Evolutionary conservation across 2,113 vertebrate genomes (phyloP).

Genomic region (Sitta europaea): DNA sequence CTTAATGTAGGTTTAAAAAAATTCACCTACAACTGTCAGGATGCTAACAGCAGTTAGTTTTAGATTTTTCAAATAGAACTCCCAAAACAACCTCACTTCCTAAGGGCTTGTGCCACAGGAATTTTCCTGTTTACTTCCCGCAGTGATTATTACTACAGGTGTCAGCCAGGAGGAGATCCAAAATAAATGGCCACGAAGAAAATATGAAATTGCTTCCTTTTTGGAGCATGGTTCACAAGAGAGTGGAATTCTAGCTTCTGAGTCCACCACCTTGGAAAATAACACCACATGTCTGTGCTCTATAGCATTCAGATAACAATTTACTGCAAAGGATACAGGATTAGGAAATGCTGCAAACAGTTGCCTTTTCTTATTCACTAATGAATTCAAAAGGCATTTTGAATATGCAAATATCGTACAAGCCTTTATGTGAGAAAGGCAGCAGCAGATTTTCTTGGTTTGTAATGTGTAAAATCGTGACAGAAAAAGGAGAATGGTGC

Average conservation of each 20-base stretch:
- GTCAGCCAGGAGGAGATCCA: neutral
- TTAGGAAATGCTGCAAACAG: neutral
- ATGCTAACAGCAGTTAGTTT: neutral
- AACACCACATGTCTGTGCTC: neutral
- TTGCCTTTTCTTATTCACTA: neutral
- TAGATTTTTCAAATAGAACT: neutral
- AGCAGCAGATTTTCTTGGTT: neutral
- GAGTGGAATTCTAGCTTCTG: neutral
- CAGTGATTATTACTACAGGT: neutral
- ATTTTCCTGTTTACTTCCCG: neutral
- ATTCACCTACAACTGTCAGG: neutral
- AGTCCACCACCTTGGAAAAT: neutral
- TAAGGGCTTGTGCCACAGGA: neutral
- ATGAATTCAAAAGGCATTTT: neutral
- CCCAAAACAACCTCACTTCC: neutral
- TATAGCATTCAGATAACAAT: neutral
- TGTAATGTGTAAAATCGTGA: neutral
- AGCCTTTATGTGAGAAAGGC: neutral
- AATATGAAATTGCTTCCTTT: neutral
- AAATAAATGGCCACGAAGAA: neutral
- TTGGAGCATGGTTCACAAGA: neutral
- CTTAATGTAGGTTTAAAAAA: neutral
- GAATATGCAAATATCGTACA: neutral
- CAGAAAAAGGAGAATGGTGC: neutral
- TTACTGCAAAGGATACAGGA: neutral